phyloP scores from a whole-genome alignment of 2,113 vertebrate species.

The Apistogramma diplotaenia region DNA sequence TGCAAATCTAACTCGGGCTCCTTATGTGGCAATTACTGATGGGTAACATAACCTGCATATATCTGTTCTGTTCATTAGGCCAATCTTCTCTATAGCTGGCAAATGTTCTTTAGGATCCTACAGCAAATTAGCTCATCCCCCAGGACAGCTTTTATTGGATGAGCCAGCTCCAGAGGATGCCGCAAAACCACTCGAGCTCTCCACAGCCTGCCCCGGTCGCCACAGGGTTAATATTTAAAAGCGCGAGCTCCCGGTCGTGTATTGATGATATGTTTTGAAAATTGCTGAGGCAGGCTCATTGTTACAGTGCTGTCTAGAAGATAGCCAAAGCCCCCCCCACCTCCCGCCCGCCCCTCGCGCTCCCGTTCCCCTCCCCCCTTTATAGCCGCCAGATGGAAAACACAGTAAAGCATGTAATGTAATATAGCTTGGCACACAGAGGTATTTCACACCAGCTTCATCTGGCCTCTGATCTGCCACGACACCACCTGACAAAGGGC shows the following conservation, averaged over 20 bases:
- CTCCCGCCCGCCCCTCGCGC: not conserved
- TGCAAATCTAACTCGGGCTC: conserved; percentile 59
- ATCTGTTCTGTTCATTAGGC: conserved; percentile 55
- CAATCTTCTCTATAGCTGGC: conserved; percentile 52
- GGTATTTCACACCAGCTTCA: conserved; percentile 54
- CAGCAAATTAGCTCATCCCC: conserved; percentile 66
- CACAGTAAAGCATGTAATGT: conserved; percentile 67
- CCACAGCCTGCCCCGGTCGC: conserved; percentile 30
- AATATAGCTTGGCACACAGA: conserved; percentile 52
- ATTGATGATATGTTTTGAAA: conserved; percentile 76
- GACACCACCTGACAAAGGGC: not conserved
- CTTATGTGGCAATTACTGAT: conserved; percentile 64
- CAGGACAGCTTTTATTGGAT: conserved; percentile 66
- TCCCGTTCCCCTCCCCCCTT: not conserved
- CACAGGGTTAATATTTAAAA: conserved; percentile 71
- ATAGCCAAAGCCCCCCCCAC: conserved; percentile 23
- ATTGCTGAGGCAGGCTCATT: conserved; percentile 77
- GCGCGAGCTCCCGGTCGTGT: conserved; percentile 56
- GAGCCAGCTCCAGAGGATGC: conserved; percentile 41
- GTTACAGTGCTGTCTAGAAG: conserved; percentile 65
- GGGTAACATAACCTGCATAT: conserved; percentile 56
- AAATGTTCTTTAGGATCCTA: conserved; percentile 65
- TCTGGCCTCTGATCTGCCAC: conserved; percentile 41
- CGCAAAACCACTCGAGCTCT: conserved; percentile 50
- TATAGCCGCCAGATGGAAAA: conserved; percentile 63